Evolutionary conservation across 2,888 invertebrate genomes (phyloP), one percentile per base, ranked within the genome.

Genomic region (Mimas tiliae): DNA sequence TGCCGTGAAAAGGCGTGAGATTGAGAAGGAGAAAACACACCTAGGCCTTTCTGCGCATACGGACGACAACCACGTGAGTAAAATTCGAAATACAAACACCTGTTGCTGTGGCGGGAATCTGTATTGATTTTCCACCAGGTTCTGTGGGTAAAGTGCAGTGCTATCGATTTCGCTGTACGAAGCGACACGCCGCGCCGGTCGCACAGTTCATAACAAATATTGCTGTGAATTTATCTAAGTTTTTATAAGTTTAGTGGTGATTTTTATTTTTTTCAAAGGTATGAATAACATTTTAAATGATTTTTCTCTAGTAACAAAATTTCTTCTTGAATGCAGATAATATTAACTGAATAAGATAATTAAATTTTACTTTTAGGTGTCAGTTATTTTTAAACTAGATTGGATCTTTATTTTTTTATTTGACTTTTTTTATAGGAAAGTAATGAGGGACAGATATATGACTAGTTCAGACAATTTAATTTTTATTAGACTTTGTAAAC

Each of bases 1-100:
- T 87, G 75, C 82, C 63, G 82, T 77, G 82, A 93, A 93, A 89
- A 91, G 84, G 78, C 85, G 84, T 82, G 89, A 90, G 81, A 89
- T 93, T 79, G 84, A 90, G 77, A 82, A 81, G 68, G 93, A 93
- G 84, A 93, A 93, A 88, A 79, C 74, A 27, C 72, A 74, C 68
- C 78, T 93, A 64, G 91, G 91, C 45, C 74, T 90, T 66, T 69
- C 73, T 48, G 72, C 79, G 33, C 69, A 75, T 45, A 69, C 69
- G 42, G 70, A 72, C 52, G 72, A 70, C 64, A 58, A 38, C 33
- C 69, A 73, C 45, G 85, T 86, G 73, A 84, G 81, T 83, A 74
- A 62, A 38, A 69, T 72, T 27, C 68, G 67, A 64, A 68, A 71
- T 76, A 65, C 68, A 70, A 72, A 72, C 77, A 85, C 84, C 77